Percentiles rank a stretch among this genome's conserved stretches.
Conservation (phyloP, 2,797 vertebrate genomes). For the Aulostomus chinensis region DNA sequence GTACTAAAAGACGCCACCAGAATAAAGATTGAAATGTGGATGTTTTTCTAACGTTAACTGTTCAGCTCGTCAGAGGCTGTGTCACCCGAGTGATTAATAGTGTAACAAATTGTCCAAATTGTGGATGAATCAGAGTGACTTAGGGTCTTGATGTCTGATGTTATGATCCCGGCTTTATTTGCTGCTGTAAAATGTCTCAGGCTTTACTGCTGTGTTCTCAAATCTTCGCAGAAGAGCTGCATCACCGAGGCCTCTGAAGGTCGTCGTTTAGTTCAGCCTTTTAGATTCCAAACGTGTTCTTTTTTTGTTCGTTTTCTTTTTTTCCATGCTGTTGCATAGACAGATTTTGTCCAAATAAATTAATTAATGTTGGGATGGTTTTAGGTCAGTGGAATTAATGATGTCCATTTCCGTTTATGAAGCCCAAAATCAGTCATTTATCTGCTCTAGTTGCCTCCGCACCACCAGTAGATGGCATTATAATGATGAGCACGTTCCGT, state of each 20-base stretch:
- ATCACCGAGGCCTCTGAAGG: slow-evolving; percentile 42
- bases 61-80: slow-evolving; percentile 68
- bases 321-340: too few relatives aligned
- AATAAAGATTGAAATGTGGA: slow-evolving; percentile 75
- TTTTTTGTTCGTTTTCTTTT: too few relatives aligned
- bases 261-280: slow-evolving; percentile 25
- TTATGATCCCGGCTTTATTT: slow-evolving; percentile 76
- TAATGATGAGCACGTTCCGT: slow-evolving; percentile 33
- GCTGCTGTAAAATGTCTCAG: slow-evolving; percentile 76
- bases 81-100: slow-evolving; percentile 73
- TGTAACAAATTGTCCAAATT: slow-evolving; percentile 81
- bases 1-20: slow-evolving; percentile 77
- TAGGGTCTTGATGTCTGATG: slow-evolving; percentile 68
- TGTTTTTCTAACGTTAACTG: slow-evolving; percentile 59
- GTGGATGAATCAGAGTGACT: slow-evolving; percentile 75
- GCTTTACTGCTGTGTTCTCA: slow-evolving; percentile 61
- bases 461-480: slow-evolving; percentile 58
- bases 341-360: too few relatives aligned
- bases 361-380: neutral
- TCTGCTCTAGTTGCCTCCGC: slow-evolving; percentile 8
- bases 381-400: neutral
- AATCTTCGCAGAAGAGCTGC: slow-evolving; percentile 54
- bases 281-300: slow-evolving; percentile 34
- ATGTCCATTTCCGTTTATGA: neutral
- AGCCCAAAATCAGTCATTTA: slow-evolving; percentile 1